Evolutionary conservation across 2,113 vertebrate species (phyloP), one percentile per base, ranked within the genome.

Genomic region (Azemiops feae): DNA sequence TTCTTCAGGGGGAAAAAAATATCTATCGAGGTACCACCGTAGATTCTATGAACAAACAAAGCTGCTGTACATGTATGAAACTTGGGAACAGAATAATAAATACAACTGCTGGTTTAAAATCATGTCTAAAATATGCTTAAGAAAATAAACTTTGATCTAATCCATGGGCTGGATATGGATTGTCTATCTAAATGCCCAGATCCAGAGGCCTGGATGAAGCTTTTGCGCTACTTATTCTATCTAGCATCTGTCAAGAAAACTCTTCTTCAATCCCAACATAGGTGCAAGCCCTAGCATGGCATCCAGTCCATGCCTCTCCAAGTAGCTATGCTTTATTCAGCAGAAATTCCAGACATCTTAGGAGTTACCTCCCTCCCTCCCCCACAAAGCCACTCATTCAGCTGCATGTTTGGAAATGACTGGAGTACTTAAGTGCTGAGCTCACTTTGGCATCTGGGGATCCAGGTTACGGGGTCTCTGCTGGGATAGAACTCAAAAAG

Each of bases 361-460:
- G 93, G 94, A 93, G 69, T 45, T 55, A 12, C 39, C 52, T 3
- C 90, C 90, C 3, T 22, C 4, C 1, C 14, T 0, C 57, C 92
- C 1, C 54, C 11, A 3, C 55, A 91, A 92, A 39, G 4, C 88
- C 94, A 94, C 85, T 89, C 50, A 85, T 34, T 90, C 34, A 30
- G 25, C 57, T 18, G 53, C 12, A 4, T 54, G 47, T 12, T 54
- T 52, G 47, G 93, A 47, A 57, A 55, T 92, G 14, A 27, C 34
- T 47, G n/a, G 45, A 89, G 74, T 91, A 86, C 94, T 95, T 87
- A 0, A 0, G 60, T 53, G n/a, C 92, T 1, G 2, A 86, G 34
- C 34, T 96, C 90, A 87, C 25, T 92, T 96, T 88, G 94, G 94
- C 95, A 93, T 91, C 54, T 93, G 54, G 54, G 93, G 64, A 93